Percentiles rank a stretch among this genome's conserved stretches.
Evolutionary conservation across 2,797 vertebrate species (phyloP).

Genomic region (Potorous gilbertii): DNA sequence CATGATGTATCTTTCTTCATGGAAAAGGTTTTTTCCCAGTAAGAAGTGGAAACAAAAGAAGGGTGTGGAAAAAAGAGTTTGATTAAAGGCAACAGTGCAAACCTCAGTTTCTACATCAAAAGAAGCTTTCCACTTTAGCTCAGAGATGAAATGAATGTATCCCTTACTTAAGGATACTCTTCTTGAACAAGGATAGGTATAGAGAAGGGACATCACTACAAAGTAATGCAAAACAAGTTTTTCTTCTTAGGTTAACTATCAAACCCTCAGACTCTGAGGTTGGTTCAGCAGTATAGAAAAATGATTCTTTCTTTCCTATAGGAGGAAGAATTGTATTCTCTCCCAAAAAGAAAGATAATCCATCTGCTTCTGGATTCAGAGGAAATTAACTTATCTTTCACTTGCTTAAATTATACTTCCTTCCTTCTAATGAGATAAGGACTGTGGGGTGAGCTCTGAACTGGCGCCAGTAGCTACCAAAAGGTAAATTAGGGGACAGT

Average conservation of each 20-base stretch:
- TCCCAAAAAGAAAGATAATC: background rate
- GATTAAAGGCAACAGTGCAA: background rate
- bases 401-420: background rate
- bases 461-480: background rate
- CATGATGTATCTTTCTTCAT: background rate
- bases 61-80: no score
- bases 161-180: background rate
- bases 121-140: background rate
- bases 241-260: background rate
- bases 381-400: background rate
- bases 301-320: background rate
- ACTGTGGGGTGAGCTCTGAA: background rate
- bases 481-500: background rate
- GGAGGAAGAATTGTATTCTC: background rate
- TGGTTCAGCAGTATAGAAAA: background rate
- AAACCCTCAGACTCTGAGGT: background rate
- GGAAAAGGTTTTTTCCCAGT: background rate
- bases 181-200: background rate
- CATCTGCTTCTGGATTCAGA: background rate
- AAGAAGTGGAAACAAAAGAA: background rate
- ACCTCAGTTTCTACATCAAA: background rate
- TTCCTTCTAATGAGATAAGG: background rate
- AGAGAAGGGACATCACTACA: background rate
- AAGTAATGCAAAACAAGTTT: background rate
- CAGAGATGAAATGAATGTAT: background rate